Evolutionary conservation across 2,888 invertebrate genomes (phyloP), one percentile per base, ranked within the genome.

Genomic region (Cheilosia variabilis): DNA sequence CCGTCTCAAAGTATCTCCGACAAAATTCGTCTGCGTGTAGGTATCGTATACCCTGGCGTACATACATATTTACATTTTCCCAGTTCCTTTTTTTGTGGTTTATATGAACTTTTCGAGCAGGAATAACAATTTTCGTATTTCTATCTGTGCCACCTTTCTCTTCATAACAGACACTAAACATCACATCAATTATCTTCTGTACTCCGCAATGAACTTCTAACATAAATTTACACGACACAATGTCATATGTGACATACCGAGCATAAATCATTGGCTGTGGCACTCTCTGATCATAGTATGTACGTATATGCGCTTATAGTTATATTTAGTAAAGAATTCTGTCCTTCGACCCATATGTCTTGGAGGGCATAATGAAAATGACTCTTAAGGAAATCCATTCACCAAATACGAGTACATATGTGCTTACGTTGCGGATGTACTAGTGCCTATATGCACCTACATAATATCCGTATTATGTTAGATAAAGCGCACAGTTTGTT

Each of bases 161-260:
- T 72, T 76, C 81, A 81, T 72, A 81, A 86, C 66, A 77, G 47
- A 57, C 80, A 86, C 81, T 86, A 81, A 86, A 86, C 86, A 86
- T 86, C 86, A 86, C 86, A 86, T 86, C 86, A 86, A 86, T 86
- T 86, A 86, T 86, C 86, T 86, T 86, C 86, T 86, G 81, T 86
- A 86, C 86, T 81, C 80, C 76, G 86, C 86, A 86, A 87, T 82
- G 87, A 87, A 82, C 82, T 77, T 82, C 87, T 77, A 82, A 87
- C 81, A 87, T 87, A 82, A 82, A 87, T 87, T 78, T 87, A 87
- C 87, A 87, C 78, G 87, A 87, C 78, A 87, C 81, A 77, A 60
- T 86, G 86, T 86, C 86, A 86, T 86, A 86, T 86, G 86, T 81
- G 81, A 80, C 86, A 77, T 72, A 57, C 73, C 68, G 22, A 65